Base-by-base conservation (phyloP, 30 jellyfish, hydroid and myxozoan genomes). In the Aurelia coerulea region DNA sequence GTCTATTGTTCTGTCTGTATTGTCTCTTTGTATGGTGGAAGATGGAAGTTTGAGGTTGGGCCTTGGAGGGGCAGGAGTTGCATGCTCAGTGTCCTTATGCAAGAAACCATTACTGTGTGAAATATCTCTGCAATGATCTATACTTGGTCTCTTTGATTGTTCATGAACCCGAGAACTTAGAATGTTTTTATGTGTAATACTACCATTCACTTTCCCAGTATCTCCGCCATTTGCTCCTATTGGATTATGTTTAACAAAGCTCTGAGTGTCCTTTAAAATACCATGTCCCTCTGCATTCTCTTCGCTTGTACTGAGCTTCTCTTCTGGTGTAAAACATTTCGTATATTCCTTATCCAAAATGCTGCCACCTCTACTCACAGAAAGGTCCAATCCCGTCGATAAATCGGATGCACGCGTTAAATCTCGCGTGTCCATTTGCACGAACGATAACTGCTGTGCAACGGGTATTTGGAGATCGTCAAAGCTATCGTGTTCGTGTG, bases 361-460 rank as follows among this genome's bases (percentile, higher is more conserved):
- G 31, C 19, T 59, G 10, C 31, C 68, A 14, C 29, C 31, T 16
- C 31, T 19, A 59, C 68, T 16, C 5, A 59, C 68, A 59, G 19
- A 16, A 59, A 59, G 31, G 31, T 59, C 15, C 31, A 59, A 15
- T 59, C 31, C 31, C 10, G 68, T 19, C 7, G 68, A 19, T 4
- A 59, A 59, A 16, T 59, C 68, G 68, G 90, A 17, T 8, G 17
- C 51, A 6, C 76, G 67, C 62, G 83, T 10, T 31, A 67, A 15
- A 53, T 67, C 87, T 41, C 93, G 49, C 76, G 93, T 73, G 53
- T 84, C 93, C 64, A 84, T 12, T 65, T 84, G 93, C 7, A 84
- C 50, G 59, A 84, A 84, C 29, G 93, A 84, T 53, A 84, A 68
- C 62, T 63, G 93, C 75, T 73, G 68, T 23, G 93, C 93, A 51